A percentile compares a stretch with the other conserved stretches of the same genome.
These are phyloP conservation scores for Cataglyphis albicans DNA, from an alignment of 2,888 invertebrate species.

Conservation along the genomic window DNA sequence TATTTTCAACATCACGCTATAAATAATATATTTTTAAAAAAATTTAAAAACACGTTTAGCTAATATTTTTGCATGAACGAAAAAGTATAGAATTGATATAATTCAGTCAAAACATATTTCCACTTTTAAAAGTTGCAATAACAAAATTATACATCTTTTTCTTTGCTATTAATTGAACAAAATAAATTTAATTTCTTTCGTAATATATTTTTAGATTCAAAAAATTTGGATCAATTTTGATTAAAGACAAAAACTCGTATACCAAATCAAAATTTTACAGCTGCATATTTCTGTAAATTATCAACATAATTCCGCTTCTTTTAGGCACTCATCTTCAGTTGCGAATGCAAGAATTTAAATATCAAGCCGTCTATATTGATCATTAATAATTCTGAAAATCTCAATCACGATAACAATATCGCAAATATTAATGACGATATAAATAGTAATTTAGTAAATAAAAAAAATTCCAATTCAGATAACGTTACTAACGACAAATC, in stretches of 20 bases:
- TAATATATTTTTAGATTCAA: not conserved
- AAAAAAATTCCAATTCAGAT: not conserved
- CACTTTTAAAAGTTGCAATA: not conserved
- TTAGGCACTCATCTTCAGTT: not conserved
- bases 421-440: not conserved
- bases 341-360: too few relatives aligned
- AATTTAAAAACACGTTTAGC: not conserved
- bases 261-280: not conserved
- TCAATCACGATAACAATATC: not conserved
- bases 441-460: not conserved
- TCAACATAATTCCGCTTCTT: not conserved
- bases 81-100: not conserved
- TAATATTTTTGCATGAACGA: not conserved
- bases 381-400: constrained; percentile 32
- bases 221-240: not conserved
- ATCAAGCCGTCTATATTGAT: not conserved
- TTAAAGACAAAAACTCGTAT: not conserved
- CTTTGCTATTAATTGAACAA: not conserved
- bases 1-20: not conserved
- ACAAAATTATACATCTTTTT: not conserved
- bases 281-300: not conserved
- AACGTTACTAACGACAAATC: not conserved
- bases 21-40: not conserved
- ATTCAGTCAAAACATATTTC: not conserved
- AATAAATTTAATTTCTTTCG: not conserved